A percentile compares a stretch with the other conserved stretches of the same genome.
Conservation (phyloP, 2,113 vertebrate species). For the Mus spicilegus region DNA sequence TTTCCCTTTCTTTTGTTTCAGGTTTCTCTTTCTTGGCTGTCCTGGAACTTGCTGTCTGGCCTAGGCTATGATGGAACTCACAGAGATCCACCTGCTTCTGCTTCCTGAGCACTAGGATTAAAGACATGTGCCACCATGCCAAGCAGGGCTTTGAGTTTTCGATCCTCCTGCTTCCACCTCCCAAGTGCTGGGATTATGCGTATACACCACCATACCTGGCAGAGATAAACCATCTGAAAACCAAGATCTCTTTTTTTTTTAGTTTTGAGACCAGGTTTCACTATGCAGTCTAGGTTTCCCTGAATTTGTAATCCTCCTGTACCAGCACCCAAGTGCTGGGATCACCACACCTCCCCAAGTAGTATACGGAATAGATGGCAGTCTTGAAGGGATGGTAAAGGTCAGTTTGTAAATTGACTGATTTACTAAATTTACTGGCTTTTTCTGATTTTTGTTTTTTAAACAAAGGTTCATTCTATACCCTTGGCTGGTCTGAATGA, state of each 20-base stretch:
- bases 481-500: neutral
- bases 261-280: neutral
- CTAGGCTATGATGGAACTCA: neutral
- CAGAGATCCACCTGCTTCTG: neutral
- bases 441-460: neutral
- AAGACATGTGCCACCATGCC: neutral
- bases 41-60: neutral
- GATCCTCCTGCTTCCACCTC: neutral
- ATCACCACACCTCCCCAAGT: neutral
- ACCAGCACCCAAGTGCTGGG: neutral
- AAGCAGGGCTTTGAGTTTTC: neutral
- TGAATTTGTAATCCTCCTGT: neutral
- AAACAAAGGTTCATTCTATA: neutral
- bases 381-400: neutral
- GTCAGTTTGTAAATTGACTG: neutral
- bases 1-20: neutral
- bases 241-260: neutral
- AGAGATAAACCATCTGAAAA: neutral
- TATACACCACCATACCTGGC: neutral
- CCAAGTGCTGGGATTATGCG: neutral
- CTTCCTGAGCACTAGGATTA: neutral
- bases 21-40: neutral
- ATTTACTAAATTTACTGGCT: no score
- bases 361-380: conserved; percentile 6
- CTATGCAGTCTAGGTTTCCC: neutral